Percentiles rank a stretch among this genome's conserved stretches.
Conservation (phyloP, 2,113 vertebrate species). For the Acanthisitta chloris region DNA sequence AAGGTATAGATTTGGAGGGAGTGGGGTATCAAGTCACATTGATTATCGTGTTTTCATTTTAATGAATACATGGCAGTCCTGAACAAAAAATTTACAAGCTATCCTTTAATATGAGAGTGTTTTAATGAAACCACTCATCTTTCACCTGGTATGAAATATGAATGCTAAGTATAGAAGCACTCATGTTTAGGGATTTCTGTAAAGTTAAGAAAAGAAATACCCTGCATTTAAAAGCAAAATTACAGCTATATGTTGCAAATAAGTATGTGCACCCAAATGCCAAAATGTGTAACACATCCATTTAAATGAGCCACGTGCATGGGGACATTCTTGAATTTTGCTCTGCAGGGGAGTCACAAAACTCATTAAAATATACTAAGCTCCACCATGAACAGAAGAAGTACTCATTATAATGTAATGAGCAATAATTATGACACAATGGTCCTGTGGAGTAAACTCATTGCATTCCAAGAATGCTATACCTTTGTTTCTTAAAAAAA, state of each 20-base stretch:
- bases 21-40: neutral
- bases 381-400: slow-evolving; percentile 21
- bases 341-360: neutral
- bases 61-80: neutral
- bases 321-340: neutral
- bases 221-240: neutral
- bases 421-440: slow-evolving; percentile 34
- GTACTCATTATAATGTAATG: slow-evolving; percentile 38
- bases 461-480: neutral
- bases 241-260: neutral
- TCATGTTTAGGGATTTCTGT: neutral
- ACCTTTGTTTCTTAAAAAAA: neutral
- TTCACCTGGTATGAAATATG: neutral
- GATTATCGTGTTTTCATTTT: neutral
- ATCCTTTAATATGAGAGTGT: neutral
- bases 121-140: neutral
- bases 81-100: neutral
- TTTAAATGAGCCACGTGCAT: neutral
- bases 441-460: neutral
- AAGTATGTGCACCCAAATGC: neutral
- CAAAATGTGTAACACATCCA: neutral
- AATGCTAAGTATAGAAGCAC: neutral
- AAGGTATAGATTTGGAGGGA: neutral
- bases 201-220: neutral
- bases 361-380: slow-evolving; percentile 58